phyloP scores from a whole-genome alignment of 2,113 vertebrate genomes.

The Elephas maximus region DNA sequence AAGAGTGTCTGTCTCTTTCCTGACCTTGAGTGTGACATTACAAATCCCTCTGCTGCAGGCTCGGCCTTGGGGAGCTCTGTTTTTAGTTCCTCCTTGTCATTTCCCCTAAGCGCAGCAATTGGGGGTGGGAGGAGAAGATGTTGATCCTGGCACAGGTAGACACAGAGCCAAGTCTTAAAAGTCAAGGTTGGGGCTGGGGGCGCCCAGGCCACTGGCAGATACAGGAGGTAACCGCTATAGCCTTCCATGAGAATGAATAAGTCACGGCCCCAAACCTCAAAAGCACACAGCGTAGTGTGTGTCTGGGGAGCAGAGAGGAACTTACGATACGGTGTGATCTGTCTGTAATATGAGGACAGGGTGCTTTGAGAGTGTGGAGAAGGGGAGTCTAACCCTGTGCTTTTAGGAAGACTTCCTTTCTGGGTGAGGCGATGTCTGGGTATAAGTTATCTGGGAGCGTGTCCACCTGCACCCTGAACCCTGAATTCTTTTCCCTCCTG shows the following conservation, averaged over 20 bases:
- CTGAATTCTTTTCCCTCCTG: neutral
- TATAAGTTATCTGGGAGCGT: neutral
- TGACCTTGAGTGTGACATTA: conserved; percentile 62
- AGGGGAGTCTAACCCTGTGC: neutral
- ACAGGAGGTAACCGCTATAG: neutral
- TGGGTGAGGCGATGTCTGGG: conserved; percentile 43
- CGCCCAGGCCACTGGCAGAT: neutral
- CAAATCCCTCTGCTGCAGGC: conserved; percentile 15
- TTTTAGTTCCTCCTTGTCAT: neutral
- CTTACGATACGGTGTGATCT: neutral
- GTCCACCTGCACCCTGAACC: neutral
- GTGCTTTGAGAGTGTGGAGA: neutral
- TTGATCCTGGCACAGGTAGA: neutral
- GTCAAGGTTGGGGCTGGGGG: neutral
- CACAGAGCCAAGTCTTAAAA: neutral
- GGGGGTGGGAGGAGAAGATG: neutral
- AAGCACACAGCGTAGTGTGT: neutral
- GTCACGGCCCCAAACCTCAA: neutral
- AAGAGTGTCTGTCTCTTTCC: conserved; percentile 60
- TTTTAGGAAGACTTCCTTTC: conserved; percentile 18
- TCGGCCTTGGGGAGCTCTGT: conserved; percentile 37
- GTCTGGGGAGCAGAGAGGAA: neutral
- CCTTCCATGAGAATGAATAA: neutral
- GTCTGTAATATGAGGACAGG: neutral
- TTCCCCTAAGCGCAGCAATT: neutral